Percentiles rank a stretch among this genome's conserved stretches.
These are phyloP conservation scores for Sander lucioperca DNA, from an alignment of 2,113 vertebrate genomes.

Conservation along the genomic window DNA sequence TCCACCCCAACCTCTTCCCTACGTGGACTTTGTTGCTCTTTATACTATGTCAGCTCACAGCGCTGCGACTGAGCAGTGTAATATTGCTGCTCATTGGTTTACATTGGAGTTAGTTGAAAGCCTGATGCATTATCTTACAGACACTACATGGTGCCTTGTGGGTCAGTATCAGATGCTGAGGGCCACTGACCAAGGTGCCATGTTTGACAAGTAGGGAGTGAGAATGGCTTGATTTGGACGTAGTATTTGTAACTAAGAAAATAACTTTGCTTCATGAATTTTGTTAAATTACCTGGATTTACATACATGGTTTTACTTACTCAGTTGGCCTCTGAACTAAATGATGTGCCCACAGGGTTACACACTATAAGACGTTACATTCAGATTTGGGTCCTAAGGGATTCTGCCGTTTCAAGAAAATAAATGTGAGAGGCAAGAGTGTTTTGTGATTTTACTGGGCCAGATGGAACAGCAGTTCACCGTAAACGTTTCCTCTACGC, in stretches of 20 bases:
- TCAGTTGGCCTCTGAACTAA: neutral
- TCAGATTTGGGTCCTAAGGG: slow-evolving; percentile 18
- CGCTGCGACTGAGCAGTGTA: no score
- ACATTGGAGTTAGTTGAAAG: no score
- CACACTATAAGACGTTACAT: neutral
- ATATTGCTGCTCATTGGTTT: no score
- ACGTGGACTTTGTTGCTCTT: no score
- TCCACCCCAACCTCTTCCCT: no score
- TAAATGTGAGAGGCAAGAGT: slow-evolving; percentile 21
- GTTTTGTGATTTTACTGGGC: slow-evolving; percentile 20
- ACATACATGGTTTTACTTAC: neutral
- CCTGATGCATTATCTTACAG: no score
- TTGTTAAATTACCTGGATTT: slow-evolving; percentile 9
- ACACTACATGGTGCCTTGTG: no score
- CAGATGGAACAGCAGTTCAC: slow-evolving; percentile 58
- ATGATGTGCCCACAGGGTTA: neutral
- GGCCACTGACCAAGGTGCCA: no score
- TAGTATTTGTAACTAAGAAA: neutral
- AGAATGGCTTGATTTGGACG: neutral
- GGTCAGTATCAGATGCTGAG: no score
- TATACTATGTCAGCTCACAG: no score
- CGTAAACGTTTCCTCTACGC: slow-evolving; percentile 39
- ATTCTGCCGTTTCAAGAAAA: slow-evolving; percentile 9
- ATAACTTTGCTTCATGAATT: neutral
- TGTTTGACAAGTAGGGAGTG: no score